Base-by-base conservation (phyloP, 2,113 vertebrate genomes). In the Craseonycteris thonglongyai region DNA sequence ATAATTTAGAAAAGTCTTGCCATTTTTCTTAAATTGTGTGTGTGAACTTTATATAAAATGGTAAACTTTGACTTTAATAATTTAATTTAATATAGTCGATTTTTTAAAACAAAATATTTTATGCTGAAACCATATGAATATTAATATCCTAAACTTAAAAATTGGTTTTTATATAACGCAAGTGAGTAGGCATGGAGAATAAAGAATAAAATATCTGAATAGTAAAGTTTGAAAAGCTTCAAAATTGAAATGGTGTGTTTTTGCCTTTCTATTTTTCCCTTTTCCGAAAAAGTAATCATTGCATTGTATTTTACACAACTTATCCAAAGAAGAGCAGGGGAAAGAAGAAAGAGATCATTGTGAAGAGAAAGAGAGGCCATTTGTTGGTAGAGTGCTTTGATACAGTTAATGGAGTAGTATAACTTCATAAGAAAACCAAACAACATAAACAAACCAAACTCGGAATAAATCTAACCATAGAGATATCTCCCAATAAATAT, bases 71-170 rank as follows among this genome's bases (percentile, higher is more conserved):
- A 49, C 45, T 75, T 81, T 56, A 95, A 65, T 93, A 35, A 63
- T 88, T 87, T 92, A 79, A 94, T 63, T 93, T 65, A 75, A 13
- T 68, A 82, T 54, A 75, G 1, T 7, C 90, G 63, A 90, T 84
- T 68, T 68, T 96, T 93, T 78, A 56, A 93, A 95, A 85, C 45
- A 87, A 94, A 92, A 40, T 80, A 8, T 54, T 95, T 94, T 47
- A 16, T 93, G 18, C 38, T 93, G 35, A 86, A 89, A 68, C 79
- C 14, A 58, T 47, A 26, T 83, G 54, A 75, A 4, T 75, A 45
- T 12, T 63, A 81, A 51, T 72, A 76, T 49, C 13, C 18, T 92
- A 92, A 89, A 71, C 75, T 82, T 33, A 93, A 94, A 93, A 95
- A 75, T 45, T 75, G 13, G 2, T 68, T 59, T 65, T 74, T 75